Conservation (phyloP, 2,113 vertebrate genomes). For the Oncorhynchus tshawytscha region DNA sequence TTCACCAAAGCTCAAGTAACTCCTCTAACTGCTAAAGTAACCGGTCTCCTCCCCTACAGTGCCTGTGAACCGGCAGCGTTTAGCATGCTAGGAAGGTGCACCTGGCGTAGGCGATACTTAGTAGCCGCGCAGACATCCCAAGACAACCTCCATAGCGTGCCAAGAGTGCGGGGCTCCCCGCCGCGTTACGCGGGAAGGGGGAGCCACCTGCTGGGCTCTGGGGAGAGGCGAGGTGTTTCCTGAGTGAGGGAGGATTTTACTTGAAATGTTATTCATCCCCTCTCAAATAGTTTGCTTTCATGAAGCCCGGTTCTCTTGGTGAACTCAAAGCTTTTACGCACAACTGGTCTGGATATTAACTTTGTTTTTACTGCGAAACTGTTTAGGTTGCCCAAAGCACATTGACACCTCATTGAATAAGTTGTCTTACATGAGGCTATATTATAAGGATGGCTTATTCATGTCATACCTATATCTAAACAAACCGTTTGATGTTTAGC, state of each 20-base stretch:
- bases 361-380: neutral
- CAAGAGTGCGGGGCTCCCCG: conserved; percentile 16
- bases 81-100: neutral
- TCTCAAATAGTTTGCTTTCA: conserved; percentile 1
- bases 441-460: too few species aligned
- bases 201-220: conserved; percentile 70
- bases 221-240: conserved; percentile 25
- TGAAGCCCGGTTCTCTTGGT: too few species aligned
- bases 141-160: neutral
- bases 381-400: too few species aligned
- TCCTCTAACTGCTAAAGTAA: too few species aligned
- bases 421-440: too few species aligned
- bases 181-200: conserved; percentile 51
- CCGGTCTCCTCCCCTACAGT: too few species aligned
- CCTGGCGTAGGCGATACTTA: neutral
- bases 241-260: neutral
- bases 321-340: neutral
- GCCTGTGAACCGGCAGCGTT: too few species aligned
- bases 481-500: too few species aligned
- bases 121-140: neutral
- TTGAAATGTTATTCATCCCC: neutral
- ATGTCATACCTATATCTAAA: too few species aligned
- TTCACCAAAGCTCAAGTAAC: too few species aligned
- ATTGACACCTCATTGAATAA: too few species aligned
- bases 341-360: neutral